These are phyloP conservation scores for Orthonychiurus folsomi DNA, from an alignment of 2,888 invertebrate genomes.

Conservation along the genomic window DNA sequence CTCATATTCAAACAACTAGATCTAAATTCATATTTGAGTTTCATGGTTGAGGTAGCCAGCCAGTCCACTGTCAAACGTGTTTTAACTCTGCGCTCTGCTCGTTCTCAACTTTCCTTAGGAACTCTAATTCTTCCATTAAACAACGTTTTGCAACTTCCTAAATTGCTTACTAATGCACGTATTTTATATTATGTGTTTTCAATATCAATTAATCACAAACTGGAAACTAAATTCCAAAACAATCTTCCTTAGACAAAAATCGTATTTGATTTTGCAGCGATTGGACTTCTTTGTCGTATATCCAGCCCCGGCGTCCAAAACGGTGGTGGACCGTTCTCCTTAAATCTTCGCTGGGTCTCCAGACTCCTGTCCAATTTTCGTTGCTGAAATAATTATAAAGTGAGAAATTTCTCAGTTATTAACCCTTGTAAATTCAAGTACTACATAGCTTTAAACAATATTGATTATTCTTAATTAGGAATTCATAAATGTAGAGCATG, in stretches of 20 bases:
- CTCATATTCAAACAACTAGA: too few relatives aligned
- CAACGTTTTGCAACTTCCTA: too few relatives aligned
- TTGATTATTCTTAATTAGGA: too few relatives aligned
- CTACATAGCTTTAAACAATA: too few relatives aligned
- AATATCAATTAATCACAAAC: neutral
- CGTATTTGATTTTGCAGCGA: slow-evolving; percentile 40
- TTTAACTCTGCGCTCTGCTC: too few relatives aligned
- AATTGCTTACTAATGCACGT: too few relatives aligned
- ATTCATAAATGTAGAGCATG: too few relatives aligned
- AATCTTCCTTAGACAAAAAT: slow-evolving; percentile 34
- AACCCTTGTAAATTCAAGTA: neutral
- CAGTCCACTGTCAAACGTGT: too few relatives aligned
- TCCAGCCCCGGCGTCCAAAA: slow-evolving; percentile 41
- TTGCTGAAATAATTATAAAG: slow-evolving; percentile 57
- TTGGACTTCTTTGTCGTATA: slow-evolving; percentile 38
- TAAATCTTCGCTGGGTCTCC: slow-evolving; percentile 64
- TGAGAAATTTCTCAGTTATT: neutral
- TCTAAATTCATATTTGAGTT: too few relatives aligned
- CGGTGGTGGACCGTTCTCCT: slow-evolving; percentile 57
- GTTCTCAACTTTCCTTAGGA: neutral
- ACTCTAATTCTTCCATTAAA: too few relatives aligned
- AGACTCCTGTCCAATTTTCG: slow-evolving; percentile 56
- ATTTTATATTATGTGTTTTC: neutral
- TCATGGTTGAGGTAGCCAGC: too few relatives aligned
- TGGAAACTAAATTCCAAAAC: neutral